These are phyloP conservation scores for Pipistrellus pipistrellus DNA, from an alignment of 2,797 vertebrate genomes.

Conservation along the genomic window DNA sequence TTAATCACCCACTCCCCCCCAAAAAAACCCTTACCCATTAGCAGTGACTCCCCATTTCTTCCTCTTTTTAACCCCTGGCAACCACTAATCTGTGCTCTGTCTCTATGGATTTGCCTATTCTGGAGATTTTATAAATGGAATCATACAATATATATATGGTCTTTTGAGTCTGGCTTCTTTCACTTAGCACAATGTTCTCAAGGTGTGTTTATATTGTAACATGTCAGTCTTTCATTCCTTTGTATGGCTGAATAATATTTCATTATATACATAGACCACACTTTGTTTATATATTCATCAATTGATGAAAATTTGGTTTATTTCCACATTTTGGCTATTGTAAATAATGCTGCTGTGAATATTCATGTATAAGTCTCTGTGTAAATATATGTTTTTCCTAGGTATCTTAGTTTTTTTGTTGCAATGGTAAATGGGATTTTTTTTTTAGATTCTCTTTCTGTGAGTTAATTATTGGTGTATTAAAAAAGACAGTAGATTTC, in stretches of 20 bases:
- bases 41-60: neutral
- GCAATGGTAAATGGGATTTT: neutral
- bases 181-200: neutral
- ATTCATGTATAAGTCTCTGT: constrained; percentile 35
- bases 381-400: constrained; percentile 10
- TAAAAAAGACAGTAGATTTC: too few relatives aligned
- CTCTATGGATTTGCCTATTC: constrained; percentile 24
- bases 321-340: constrained; percentile 36
- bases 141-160: neutral
- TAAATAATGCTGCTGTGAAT: constrained; percentile 6
- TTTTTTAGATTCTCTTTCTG: neutral
- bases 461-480: too few relatives aligned
- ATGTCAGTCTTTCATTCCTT: constrained; percentile 38
- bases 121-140: constrained; percentile 1
- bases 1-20: neutral
- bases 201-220: neutral
- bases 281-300: constrained; percentile 32
- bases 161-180: constrained; percentile 28
- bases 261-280: neutral
- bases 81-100: neutral
- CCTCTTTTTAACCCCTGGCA: neutral
- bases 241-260: constrained; percentile 49
- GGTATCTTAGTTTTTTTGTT: too few relatives aligned
- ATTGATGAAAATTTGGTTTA: constrained; percentile 20
- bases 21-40: neutral